Conservation (phyloP, 2,113 vertebrate species). For the Cyrtonyx montezumae region DNA sequence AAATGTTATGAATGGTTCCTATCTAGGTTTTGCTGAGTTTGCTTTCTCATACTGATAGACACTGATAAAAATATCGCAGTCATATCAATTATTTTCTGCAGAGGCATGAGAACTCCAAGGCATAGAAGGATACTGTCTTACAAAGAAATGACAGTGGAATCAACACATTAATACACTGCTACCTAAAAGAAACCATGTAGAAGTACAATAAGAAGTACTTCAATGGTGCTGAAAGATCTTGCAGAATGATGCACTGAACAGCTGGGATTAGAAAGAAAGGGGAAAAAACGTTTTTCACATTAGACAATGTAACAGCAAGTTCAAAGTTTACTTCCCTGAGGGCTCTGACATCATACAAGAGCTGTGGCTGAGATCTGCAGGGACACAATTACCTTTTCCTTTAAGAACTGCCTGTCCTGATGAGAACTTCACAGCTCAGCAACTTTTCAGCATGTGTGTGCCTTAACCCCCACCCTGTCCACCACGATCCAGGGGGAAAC, state of each 20-base stretch:
- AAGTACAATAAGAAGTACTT: not conserved
- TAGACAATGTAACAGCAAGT: not conserved
- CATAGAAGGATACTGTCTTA: not conserved
- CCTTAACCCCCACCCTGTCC: not conserved
- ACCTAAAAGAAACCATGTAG: not conserved
- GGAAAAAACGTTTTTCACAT: not conserved
- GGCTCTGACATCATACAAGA: not conserved
- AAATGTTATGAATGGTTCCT: not conserved
- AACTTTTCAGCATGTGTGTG: not conserved
- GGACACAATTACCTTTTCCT: not conserved
- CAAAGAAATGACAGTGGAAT: not conserved
- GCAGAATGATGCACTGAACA: not conserved
- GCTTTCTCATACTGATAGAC: not conserved
- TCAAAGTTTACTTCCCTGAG: not conserved
- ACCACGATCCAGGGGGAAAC: not conserved
- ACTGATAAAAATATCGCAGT: not conserved
- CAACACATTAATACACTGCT: fast-evolving
- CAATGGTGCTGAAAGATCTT: not conserved
- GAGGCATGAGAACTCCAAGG: not conserved
- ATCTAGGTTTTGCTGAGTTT: not conserved
- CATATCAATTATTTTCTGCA: not conserved
- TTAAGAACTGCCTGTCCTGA: not conserved
- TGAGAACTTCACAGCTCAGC: not conserved
- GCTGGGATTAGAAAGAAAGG: not conserved
- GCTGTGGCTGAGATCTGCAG: not conserved